Percentiles rank a stretch among this genome's conserved stretches.
Evolutionary conservation across 2,797 vertebrate genomes (phyloP).

Genomic region (Naso thynnoides): DNA sequence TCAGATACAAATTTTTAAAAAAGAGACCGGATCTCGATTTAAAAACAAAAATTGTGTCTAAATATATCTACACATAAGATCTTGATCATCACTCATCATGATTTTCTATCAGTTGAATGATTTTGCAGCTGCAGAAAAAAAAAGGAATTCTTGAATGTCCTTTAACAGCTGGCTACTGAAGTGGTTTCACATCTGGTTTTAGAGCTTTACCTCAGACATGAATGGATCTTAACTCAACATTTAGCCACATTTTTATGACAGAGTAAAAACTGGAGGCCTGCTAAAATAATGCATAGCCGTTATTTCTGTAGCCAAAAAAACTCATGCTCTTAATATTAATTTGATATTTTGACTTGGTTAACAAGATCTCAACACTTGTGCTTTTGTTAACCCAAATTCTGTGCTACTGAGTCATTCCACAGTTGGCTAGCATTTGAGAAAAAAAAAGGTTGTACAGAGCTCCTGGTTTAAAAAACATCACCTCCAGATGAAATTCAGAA

Average conservation of each 20-base stretch:
- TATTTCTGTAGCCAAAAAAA: slow-evolving; percentile 9
- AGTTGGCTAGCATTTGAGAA: neutral
- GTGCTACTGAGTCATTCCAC: slow-evolving; percentile 1
- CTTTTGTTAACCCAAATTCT: slow-evolving; percentile 1
- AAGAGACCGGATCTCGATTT: too few relatives aligned
- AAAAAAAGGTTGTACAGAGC: slow-evolving; percentile 7
- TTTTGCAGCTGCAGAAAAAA: slow-evolving; percentile 5
- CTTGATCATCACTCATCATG: neutral
- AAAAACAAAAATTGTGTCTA: neutral
- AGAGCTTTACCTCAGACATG: neutral
- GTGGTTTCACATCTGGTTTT: slow-evolving; percentile 32
- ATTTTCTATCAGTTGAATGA: neutral
- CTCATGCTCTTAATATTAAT: neutral
- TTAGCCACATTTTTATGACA: neutral
- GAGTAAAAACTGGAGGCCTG: neutral
- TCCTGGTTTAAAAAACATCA: slow-evolving; percentile 33
- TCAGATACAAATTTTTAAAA: neutral
- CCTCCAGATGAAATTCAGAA: slow-evolving; percentile 55
- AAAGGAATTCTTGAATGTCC: slow-evolving; percentile 9
- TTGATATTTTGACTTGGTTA: slow-evolving; percentile 6
- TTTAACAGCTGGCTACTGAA: slow-evolving; percentile 7
- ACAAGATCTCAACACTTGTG: neutral
- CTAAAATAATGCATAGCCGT: neutral
- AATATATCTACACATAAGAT: neutral
- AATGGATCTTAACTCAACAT: neutral